These are phyloP conservation scores for Macrostomum lignano DNA, from an alignment of 1,140 invertebrate species.

Conservation along the genomic window DNA sequence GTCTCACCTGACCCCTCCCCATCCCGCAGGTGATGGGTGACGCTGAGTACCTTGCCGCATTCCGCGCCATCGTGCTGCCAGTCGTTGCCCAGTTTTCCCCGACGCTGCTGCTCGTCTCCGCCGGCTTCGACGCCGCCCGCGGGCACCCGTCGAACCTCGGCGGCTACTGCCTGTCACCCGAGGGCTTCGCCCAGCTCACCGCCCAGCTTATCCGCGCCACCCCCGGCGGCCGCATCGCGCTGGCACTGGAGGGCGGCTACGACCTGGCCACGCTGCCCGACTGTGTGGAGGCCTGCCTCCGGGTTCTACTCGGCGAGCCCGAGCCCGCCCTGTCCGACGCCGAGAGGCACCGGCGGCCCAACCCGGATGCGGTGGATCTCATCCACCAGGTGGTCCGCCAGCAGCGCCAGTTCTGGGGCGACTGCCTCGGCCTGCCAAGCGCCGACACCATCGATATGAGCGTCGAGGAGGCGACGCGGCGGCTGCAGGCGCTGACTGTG, in stretches of 20 bases:
- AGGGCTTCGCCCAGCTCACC: conserved; percentile 31
- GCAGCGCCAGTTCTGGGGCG: no score
- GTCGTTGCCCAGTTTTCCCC: conserved; percentile 45
- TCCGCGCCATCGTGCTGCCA: conserved; percentile 33
- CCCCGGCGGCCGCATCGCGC: conserved; percentile 49
- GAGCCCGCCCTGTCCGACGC: no score
- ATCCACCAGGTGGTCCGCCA: no score
- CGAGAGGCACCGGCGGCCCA: no score
- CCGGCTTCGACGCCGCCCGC: conserved; percentile 60
- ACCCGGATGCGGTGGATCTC: no score
- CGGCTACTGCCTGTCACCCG: conserved; percentile 64
- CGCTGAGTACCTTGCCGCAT: conserved; percentile 86
- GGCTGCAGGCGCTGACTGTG: no score
- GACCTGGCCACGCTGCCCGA: conserved; percentile 80
- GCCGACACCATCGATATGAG: no score
- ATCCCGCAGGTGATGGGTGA: no score
- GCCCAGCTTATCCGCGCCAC: neutral
- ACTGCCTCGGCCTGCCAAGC: no score
- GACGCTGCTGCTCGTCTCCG: conserved; percentile 58
- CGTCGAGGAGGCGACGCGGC: no score
- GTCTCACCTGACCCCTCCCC: no score
- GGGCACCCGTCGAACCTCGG: conserved; percentile 64
- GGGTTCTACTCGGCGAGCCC: no score
- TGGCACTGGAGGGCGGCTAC: conserved; percentile 64
- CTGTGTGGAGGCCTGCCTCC: conserved; percentile 74